These are phyloP conservation scores for Lissocephala sabroskyi DNA, from an alignment of 2,888 invertebrate genomes.

Conservation along the genomic window DNA sequence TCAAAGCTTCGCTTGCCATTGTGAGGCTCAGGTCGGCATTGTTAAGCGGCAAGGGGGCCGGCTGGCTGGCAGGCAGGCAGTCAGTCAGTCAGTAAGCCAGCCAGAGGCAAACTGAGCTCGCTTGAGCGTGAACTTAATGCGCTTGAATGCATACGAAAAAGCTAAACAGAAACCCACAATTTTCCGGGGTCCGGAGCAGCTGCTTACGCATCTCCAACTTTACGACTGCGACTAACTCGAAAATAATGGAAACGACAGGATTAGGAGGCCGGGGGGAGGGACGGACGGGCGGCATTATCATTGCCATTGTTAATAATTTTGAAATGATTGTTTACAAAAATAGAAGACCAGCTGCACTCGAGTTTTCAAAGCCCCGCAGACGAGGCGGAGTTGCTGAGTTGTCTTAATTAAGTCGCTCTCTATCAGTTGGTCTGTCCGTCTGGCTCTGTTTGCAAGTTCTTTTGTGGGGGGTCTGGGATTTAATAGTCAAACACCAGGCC, in stretches of 20 bases:
- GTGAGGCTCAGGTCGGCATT: too few species aligned
- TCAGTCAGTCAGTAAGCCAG: slow-evolving; percentile 1
- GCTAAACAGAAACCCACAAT: slow-evolving; percentile 33
- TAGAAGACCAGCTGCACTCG: slow-evolving; percentile 6
- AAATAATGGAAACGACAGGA: too few species aligned
- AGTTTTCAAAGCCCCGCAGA: too few species aligned
- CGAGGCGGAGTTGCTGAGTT: too few species aligned
- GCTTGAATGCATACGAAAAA: slow-evolving; percentile 39
- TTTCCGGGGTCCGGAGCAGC: neutral
- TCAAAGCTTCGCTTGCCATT: too few species aligned
- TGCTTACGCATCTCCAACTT: too few species aligned
- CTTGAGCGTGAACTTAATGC: slow-evolving; percentile 49
- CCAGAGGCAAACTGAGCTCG: slow-evolving; percentile 30
- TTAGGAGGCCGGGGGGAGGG: too few species aligned
- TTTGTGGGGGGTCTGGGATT: slow-evolving; percentile 30
- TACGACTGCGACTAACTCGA: too few species aligned
- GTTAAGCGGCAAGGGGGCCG: too few species aligned
- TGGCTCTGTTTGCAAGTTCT: slow-evolving; percentile 14
- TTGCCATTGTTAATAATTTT: slow-evolving; percentile 49
- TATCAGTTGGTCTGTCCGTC: neutral
- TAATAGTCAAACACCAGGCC: slow-evolving; percentile 22
- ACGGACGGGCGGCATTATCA: neutral
- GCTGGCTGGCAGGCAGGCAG: neutral
- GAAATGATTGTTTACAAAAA: slow-evolving; percentile 28
- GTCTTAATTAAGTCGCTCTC: slow-evolving; percentile 24